These are phyloP conservation scores for Tetrao urogallus DNA, from an alignment of 2,113 vertebrate genomes.

Conservation along the genomic window DNA sequence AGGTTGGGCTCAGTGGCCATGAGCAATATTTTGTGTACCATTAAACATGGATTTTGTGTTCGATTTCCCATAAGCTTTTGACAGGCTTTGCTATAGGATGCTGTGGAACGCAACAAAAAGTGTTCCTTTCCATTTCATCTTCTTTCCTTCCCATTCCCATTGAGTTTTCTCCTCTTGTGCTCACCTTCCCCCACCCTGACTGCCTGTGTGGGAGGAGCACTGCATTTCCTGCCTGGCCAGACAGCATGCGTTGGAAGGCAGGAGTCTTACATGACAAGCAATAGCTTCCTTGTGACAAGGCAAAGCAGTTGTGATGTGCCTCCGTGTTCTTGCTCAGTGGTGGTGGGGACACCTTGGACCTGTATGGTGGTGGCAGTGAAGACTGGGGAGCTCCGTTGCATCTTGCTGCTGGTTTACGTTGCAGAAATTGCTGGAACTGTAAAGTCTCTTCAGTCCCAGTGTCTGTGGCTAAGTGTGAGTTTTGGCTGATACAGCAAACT, in stretches of 20 bases:
- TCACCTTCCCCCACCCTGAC: background rate
- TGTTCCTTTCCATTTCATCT: background rate
- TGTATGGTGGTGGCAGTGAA: rapidly evolving
- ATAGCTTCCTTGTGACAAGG: background rate
- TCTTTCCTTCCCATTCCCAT: background rate
- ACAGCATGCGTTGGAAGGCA: background rate
- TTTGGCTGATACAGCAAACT: background rate
- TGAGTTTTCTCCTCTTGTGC: background rate
- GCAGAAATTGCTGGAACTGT: background rate
- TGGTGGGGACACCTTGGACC: background rate
- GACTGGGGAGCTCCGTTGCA: background rate
- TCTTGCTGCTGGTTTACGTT: background rate
- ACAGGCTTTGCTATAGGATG: background rate
- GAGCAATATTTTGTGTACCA: background rate
- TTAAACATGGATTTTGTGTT: background rate
- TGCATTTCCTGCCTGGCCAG: background rate
- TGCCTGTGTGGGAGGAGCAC: slow-evolving; percentile 23
- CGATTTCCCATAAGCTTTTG: background rate
- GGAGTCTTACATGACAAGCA: background rate
- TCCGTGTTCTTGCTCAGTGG: background rate
- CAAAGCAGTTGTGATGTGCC: background rate
- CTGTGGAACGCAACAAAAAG: background rate
- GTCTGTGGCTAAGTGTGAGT: background rate
- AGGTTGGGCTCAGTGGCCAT: background rate
- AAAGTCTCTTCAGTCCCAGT: background rate